phyloP scores from a whole-genome alignment of 2,797 vertebrate species.

The Thalassophryne amazonica region DNA sequence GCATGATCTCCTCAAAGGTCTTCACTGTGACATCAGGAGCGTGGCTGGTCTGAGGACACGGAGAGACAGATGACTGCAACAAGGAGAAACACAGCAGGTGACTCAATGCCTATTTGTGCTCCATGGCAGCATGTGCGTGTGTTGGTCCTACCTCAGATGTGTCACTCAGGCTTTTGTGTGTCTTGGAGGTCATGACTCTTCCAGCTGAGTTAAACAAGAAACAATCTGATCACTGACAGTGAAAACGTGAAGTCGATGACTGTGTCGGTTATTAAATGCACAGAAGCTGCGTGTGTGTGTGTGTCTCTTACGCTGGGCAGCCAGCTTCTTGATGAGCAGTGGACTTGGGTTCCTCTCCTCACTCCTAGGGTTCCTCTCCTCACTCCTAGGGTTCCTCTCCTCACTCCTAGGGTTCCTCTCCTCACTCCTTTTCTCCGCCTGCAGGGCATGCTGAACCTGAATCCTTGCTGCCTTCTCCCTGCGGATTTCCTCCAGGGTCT shows the following conservation, averaged over 20 bases:
- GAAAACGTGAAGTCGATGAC: too few relatives aligned
- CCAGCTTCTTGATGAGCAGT: slow-evolving; percentile 65
- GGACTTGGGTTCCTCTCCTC: slow-evolving; percentile 61
- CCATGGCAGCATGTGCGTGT: background rate
- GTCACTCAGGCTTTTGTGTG: slow-evolving; percentile 12
- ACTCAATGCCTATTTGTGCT: too few relatives aligned
- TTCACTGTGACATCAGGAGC: slow-evolving; percentile 77
- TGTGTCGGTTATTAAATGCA: too few relatives aligned
- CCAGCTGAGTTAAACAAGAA: slow-evolving; percentile 28
- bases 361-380: too few relatives aligned
- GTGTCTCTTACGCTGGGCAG: slow-evolving; percentile 64
- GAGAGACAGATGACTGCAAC: background rate
- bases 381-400: too few relatives aligned
- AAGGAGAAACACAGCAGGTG: background rate
- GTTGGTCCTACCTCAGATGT: slow-evolving; percentile 47
- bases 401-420: slow-evolving; percentile 24
- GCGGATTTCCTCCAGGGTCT: slow-evolving; percentile 93
- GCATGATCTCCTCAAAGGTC: slow-evolving; percentile 86
- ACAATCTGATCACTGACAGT: too few relatives aligned
- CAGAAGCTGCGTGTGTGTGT: too few relatives aligned
- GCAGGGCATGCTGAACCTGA: slow-evolving; percentile 58
- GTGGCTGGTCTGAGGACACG: slow-evolving; percentile 24
- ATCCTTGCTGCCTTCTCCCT: slow-evolving; percentile 85
- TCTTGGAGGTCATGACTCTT: slow-evolving; percentile 25
- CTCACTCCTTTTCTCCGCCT: slow-evolving; percentile 15